Conservation (phyloP, 1,140 invertebrate genomes). For the Dendroctonus valens region DNA sequence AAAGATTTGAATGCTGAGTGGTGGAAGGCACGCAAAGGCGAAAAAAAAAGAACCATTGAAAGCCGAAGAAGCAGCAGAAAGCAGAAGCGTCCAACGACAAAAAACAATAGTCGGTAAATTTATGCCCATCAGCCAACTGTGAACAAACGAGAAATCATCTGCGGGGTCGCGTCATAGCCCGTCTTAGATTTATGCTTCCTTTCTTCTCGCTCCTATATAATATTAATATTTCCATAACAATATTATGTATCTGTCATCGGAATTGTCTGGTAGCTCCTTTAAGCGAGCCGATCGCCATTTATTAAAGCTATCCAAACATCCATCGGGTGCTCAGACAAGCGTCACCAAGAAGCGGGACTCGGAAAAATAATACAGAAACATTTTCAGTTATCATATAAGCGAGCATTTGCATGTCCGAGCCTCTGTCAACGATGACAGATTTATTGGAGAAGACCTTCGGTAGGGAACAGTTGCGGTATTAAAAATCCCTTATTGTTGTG, state of each 20-base stretch:
- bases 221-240: constrained; percentile 49
- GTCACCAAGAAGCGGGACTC: constrained; percentile 17
- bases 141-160: constrained; percentile 33
- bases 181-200: constrained; percentile 42
- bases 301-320: constrained; percentile 39
- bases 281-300: constrained; percentile 41
- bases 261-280: constrained; percentile 37
- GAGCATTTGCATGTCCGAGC: constrained; percentile 40
- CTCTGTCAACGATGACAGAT: constrained; percentile 41
- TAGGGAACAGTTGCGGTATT: constrained; percentile 39
- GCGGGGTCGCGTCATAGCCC: constrained; percentile 5
- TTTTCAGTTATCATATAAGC: constrained; percentile 29
- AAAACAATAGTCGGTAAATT: constrained; percentile 34
- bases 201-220: constrained; percentile 39
- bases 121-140: constrained; percentile 31
- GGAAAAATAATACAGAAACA: constrained; percentile 31
- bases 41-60: too few species aligned
- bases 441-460: constrained; percentile 42
- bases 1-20: too few species aligned
- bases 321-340: constrained; percentile 38
- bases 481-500: constrained; percentile 40
- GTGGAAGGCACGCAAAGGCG: too few species aligned
- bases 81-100: constrained; percentile 13
- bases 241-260: constrained; percentile 47
- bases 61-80: background rate